Evolutionary conservation across 1,140 invertebrate genomes (phyloP).

Genomic region (Temnothorax nylanderi): DNA sequence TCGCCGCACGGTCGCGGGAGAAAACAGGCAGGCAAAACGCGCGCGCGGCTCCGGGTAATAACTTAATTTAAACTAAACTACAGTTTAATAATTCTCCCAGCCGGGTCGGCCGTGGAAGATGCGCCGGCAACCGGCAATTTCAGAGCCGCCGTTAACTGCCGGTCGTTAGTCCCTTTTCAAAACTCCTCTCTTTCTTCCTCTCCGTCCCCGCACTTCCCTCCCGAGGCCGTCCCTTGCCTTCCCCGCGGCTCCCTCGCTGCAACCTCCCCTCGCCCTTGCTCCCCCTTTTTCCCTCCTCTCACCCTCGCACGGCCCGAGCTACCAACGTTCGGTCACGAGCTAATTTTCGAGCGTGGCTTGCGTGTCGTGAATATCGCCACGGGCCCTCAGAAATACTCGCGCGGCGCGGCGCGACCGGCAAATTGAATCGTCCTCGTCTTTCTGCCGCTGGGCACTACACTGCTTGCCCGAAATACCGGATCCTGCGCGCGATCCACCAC

Average conservation of each 20-base stretch:
- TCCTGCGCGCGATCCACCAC: conserved; percentile 8
- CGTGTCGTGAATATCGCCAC: conserved; percentile 80
- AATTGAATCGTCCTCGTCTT: conserved; percentile 84
- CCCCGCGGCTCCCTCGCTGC: background rate
- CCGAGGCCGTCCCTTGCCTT: background rate
- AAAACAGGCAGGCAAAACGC: conserved; percentile 81
- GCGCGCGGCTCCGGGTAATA: conserved; percentile 83
- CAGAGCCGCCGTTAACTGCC: conserved; percentile 86
- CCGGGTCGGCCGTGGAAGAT: conserved; percentile 82
- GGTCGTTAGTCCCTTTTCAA: conserved; percentile 87
- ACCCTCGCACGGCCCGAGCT: conserved; percentile 51
- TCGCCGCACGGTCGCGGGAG: conserved; percentile 72
- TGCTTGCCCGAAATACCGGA: conserved; percentile 19
- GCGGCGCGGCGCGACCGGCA: conserved; percentile 72
- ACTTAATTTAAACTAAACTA: conserved; percentile 87
- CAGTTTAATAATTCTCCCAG: conserved; percentile 86
- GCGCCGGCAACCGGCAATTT: conserved; percentile 86
- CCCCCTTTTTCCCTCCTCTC: background rate
- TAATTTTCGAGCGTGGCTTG: conserved; percentile 76
- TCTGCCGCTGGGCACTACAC: conserved; percentile 30
- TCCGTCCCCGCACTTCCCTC: background rate
- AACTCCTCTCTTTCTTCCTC: conserved; percentile 83
- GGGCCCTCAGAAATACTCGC: conserved; percentile 67
- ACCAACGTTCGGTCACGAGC: conserved; percentile 71
- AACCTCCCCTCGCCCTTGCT: background rate